Conservation (phyloP, 2,113 vertebrate genomes). For the Plotosus lineatus region DNA sequence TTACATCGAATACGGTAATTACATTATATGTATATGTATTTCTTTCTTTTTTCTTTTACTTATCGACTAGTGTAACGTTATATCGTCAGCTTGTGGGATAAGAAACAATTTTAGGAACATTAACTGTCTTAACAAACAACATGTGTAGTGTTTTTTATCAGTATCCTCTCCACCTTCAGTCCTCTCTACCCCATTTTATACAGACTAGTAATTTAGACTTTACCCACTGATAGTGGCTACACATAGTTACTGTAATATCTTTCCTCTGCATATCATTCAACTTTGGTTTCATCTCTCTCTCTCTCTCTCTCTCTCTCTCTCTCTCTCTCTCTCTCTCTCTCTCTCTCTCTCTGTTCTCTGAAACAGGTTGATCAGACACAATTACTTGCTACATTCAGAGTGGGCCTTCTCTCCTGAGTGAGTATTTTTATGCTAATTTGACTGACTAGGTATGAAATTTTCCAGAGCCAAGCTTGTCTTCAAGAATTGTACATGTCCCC, state of each 20-base stretch:
- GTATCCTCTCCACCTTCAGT: conserved; percentile 5
- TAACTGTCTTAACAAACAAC: conserved; percentile 3
- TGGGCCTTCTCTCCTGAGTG: conserved; percentile 56
- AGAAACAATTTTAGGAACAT: too few relatives aligned
- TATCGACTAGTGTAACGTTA: too few relatives aligned
- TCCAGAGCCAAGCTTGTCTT: conserved; percentile 35
- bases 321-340: conserved; percentile 30
- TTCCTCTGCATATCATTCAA: conserved; percentile 35
- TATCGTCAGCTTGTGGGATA: too few relatives aligned
- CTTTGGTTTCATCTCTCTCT: conserved; percentile 45
- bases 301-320: conserved; percentile 30
- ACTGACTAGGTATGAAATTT: conserved; percentile 42
- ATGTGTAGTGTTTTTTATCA: conserved; percentile 12
- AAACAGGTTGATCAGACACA: conserved; percentile 58
- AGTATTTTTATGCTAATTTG: conserved; percentile 60
- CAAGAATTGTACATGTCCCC: conserved; percentile 29
- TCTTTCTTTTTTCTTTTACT: too few relatives aligned
- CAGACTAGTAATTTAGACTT: too few relatives aligned
- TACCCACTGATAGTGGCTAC: conserved; percentile 23
- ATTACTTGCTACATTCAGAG: conserved; percentile 49
- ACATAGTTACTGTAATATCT: conserved; percentile 31
- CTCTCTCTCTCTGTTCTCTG: conserved; percentile 29
- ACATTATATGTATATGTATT: too few relatives aligned
- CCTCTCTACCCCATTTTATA: conserved; percentile 17
- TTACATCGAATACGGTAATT: too few relatives aligned